A percentile compares a stretch with the other conserved stretches of the same genome.
phyloP scores from a whole-genome alignment of 1,140 invertebrate species.

The Danaus plexippus region DNA sequence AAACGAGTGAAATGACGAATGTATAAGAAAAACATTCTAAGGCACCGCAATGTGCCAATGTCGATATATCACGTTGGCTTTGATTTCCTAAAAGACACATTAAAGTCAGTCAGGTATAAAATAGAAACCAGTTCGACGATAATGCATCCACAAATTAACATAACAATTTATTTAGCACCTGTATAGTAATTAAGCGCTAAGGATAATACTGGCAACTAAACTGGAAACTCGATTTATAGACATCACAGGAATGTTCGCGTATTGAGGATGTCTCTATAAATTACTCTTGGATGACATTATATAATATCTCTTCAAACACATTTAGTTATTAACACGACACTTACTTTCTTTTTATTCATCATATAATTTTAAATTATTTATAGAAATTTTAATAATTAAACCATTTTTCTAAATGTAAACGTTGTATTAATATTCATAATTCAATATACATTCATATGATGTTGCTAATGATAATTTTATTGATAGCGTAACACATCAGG shows the following conservation, averaged over 20 bases:
- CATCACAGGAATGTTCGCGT: conserved; percentile 9
- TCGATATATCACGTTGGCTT: neutral
- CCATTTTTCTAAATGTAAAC: too few species aligned
- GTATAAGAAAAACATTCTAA: too few species aligned
- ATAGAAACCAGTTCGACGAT: conserved; percentile 11
- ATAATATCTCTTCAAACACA: conserved; percentile 5
- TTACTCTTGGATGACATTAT: neutral
- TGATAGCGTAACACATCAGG: too few species aligned
- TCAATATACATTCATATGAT: too few species aligned
- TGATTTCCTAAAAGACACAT: conserved; percentile 9
- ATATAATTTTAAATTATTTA: too few species aligned
- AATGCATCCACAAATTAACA: conserved; percentile 19
- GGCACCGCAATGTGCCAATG: too few species aligned
- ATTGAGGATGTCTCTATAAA: conserved; percentile 8
- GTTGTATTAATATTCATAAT: too few species aligned
- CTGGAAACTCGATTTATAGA: conserved; percentile 13
- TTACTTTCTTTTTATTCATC: too few species aligned
- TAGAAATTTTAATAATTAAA: too few species aligned
- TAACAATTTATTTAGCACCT: conserved; percentile 22
- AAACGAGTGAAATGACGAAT: too few species aligned
- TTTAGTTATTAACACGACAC: conserved; percentile 2
- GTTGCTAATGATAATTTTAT: too few species aligned
- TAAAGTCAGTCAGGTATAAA: conserved; percentile 10
- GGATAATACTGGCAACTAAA: conserved; percentile 9
- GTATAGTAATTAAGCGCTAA: conserved; percentile 19